Base-by-base conservation (phyloP, 1,140 invertebrate species). In the Rhyzopertha dominica region DNA sequence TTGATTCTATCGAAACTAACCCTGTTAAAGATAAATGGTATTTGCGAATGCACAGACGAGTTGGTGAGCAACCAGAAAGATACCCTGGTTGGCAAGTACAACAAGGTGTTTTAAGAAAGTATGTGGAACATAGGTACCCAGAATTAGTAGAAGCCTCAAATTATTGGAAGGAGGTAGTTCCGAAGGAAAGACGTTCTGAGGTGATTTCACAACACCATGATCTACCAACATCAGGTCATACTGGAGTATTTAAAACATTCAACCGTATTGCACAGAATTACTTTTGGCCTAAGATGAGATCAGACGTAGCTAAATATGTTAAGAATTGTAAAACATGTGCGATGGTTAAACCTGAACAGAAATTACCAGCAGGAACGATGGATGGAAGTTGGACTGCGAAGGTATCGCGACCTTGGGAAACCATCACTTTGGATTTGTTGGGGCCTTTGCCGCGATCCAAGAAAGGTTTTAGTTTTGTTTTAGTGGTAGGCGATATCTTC, bases 171-270 rank as follows among this genome's bases (percentile, higher is more conserved):
- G n/a, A 8, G 7, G 24, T 26, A 7, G 24, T 26, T 4, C 31
- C 31, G 4, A 19, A 36, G 16, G 32, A 44, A n/a, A 4, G 13
- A 4, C 42, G 42, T 12, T 14, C 5, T 14, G 10, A 24, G 10
- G 22, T 44, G 7, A 36, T 44, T n/a, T n/a, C 19, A 8, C 5
- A 22, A 2, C 13, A 12, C 28, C 42, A 49, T 30, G 45, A 54
- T 22, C 16, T 34, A 23, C 45, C 43, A 19, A 44, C 19, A 2
- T 23, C 43, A 18, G 53, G 51, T 5, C 54, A 56, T 31, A n/a
- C 42, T 2, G 59, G 59, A 1, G 45, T 59, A 4, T 40, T 41
- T 13, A 62, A 61, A 35, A 49, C 47, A 2, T 12, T 23, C 5
- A 10, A 12, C 3, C 16, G 26, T 14, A 5, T 49, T 35, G 29